Percentiles rank a stretch among this genome's conserved stretches.
Evolutionary conservation across 2,888 invertebrate genomes (phyloP).

Genomic region (Autographa gamma): DNA sequence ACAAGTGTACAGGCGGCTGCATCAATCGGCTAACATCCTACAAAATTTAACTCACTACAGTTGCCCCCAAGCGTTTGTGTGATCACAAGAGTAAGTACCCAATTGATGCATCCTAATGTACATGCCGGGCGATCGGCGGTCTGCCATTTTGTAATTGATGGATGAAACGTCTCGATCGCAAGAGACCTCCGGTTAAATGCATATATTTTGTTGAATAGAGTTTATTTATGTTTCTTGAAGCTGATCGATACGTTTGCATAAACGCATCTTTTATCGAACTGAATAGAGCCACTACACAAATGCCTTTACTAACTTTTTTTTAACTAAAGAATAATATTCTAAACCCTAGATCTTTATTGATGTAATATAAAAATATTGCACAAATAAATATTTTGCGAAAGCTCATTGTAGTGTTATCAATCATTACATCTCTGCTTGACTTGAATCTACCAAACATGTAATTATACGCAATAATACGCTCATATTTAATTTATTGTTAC

Average conservation of each 20-base stretch:
- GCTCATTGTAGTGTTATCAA: not conserved
- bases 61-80: too few relatives aligned
- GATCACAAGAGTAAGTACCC: not conserved
- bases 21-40: not conserved
- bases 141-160: slow-evolving; percentile 1
- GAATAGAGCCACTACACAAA: not conserved
- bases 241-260: not conserved
- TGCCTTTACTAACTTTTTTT: not conserved
- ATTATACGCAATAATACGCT: not conserved
- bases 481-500: not conserved
- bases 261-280: not conserved
- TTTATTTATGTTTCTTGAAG: not conserved
- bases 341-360: too few relatives aligned
- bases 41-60: too few relatives aligned
- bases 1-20: not conserved
- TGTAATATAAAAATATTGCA: too few relatives aligned
- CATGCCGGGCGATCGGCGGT: not conserved
- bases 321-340: too few relatives aligned
- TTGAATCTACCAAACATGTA: not conserved
- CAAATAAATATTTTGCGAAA: not conserved
- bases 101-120: slow-evolving; percentile 4
- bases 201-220: not conserved
- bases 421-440: not conserved
- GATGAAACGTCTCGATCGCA: not conserved
- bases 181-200: not conserved